phyloP scores from a whole-genome alignment of 2,888 invertebrate genomes.

The Nephrotoma guestfalica region DNA sequence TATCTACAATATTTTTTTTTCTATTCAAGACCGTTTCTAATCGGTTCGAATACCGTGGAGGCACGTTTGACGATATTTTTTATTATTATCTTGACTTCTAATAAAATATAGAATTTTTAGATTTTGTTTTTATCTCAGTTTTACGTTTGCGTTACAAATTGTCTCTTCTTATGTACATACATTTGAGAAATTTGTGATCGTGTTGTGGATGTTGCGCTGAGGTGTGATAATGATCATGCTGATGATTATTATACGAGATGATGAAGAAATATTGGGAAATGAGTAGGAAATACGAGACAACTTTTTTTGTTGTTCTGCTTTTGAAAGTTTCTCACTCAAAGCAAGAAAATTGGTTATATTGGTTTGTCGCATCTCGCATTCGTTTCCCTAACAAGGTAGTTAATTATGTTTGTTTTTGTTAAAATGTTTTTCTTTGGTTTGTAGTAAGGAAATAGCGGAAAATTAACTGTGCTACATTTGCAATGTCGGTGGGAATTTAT shows the following conservation, averaged over 20 bases:
- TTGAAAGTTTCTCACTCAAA: not conserved
- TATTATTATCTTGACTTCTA: not conserved
- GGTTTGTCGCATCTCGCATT: not conserved
- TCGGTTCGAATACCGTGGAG: conserved; percentile 5
- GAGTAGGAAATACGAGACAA: not conserved
- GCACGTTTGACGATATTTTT: conserved; percentile 4
- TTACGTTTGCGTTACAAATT: not conserved
- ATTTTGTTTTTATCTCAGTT: not conserved
- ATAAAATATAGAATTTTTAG: not conserved
- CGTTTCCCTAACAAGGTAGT: not conserved
- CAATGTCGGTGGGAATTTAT: not conserved
- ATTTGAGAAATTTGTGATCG: not conserved
- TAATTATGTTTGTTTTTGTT: not conserved
- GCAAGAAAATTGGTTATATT: not conserved
- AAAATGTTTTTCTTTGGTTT: not conserved
- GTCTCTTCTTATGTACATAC: not conserved
- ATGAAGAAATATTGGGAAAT: not conserved
- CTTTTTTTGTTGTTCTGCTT: not conserved
- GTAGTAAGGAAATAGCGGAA: not conserved
- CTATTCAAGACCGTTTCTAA: conserved; percentile 4
- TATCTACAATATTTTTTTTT: not conserved
- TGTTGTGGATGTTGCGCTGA: not conserved
- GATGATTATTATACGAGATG: not conserved
- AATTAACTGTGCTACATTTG: not conserved
- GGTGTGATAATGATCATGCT: not conserved